Evolutionary conservation across 2,888 invertebrate genomes (phyloP).

Genomic region (Desoria tigrina): DNA sequence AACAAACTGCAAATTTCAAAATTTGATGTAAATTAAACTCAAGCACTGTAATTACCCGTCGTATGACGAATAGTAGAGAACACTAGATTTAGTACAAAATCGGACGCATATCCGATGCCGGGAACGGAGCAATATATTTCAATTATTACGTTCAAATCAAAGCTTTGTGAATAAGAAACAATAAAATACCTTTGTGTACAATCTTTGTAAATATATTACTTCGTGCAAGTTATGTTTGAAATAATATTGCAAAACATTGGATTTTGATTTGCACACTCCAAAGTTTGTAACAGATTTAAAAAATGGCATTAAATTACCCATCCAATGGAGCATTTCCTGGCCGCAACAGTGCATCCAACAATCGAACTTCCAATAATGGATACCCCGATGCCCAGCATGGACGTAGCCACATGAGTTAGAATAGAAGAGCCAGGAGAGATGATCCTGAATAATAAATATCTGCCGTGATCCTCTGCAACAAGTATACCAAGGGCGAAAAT

Average conservation of each 20-base stretch:
- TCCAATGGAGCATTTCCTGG: conserved; percentile 50
- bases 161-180: too few relatives aligned
- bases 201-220: too few relatives aligned
- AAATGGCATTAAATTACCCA: conserved; percentile 48
- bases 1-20: conserved; percentile 46
- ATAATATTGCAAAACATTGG: too few relatives aligned
- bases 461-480: conserved; percentile 46
- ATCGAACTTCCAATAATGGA: conserved; percentile 50
- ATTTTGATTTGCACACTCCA: too few relatives aligned
- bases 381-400: conserved; percentile 49
- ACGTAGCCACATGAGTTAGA: conserved; percentile 48
- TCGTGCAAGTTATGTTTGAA: too few relatives aligned
- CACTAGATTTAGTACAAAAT: too few relatives aligned
- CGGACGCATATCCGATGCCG: too few relatives aligned
- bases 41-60: neutral
- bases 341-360: conserved; percentile 49
- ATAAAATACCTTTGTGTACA: too few relatives aligned
- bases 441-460: conserved; percentile 48
- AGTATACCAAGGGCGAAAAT: conserved; percentile 45
- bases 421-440: conserved; percentile 51
- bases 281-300: too few relatives aligned
- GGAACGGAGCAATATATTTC: too few relatives aligned
- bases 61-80: neutral
- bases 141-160: too few relatives aligned
- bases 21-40: neutral